Base-by-base conservation (phyloP, 2,797 vertebrate genomes). In the Cetoscarus ocellatus region DNA sequence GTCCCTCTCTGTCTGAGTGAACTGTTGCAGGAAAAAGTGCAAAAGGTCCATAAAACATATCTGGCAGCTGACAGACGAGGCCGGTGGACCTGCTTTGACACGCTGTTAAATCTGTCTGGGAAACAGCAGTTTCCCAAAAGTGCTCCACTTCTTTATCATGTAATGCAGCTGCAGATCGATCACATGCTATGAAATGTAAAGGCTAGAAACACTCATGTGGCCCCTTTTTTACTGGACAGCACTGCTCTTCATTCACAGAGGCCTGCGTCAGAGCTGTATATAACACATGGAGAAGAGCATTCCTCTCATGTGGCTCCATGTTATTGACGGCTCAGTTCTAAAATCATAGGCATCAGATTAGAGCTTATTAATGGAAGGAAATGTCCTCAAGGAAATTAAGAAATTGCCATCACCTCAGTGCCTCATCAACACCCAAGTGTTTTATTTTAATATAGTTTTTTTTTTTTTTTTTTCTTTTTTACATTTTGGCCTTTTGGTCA, bases 61-160 rank as follows among this genome's bases (percentile, higher is more conserved):
- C 44, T 40, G 47, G 10, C 17, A 38, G 59, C 66, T 55, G 62
- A 63, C 56, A 49, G 27, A 12, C 55, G 50, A 72, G 45, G 50
- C n/a, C 1, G 40, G 8, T 14, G 42, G 27, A 40, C 8, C 44
- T 74, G 48, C 51, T 44, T 47, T 27, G 3, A 56, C 53, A 56
- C 4, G 7, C 15, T 60, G 66, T 48, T 44, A 17, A 67, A 48
- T 57, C 27, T 0, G 17, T 58, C 34, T 18, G 44, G 3, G n/a
- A 59, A 39, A 10, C 0, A 43, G 42, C 17, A 58, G 44, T 17
- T n/a, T 47, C 14, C 12, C 19, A 6, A 38, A 58, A 52, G 8
- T 11, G 2, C 39, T 18, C 13, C 6, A 40, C 39, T 14, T 27
- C 13, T 34, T 43, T n/a, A 40, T 52, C 52, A n/a, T 44, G 12